A percentile compares a stretch with the other conserved stretches of the same genome.
Conservation (phyloP, 1,140 invertebrate genomes). For the Dendroctonus valens region DNA sequence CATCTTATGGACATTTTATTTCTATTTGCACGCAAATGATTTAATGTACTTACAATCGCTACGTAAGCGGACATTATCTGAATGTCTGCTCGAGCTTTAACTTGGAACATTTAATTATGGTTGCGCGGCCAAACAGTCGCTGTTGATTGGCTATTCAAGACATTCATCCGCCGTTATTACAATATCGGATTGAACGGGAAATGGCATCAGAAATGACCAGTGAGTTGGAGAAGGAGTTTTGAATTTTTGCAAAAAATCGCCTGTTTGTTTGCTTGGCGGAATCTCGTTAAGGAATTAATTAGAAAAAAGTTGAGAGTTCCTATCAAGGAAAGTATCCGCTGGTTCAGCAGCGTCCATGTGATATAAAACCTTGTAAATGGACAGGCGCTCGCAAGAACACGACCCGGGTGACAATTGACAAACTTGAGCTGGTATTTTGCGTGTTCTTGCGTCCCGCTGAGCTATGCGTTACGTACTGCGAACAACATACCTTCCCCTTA, state of each 20-base stretch:
- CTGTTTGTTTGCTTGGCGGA: no score
- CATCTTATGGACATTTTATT: conserved; percentile 43
- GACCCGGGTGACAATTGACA: conserved; percentile 49
- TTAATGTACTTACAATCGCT: conserved; percentile 44
- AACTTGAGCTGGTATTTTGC: conserved; percentile 45
- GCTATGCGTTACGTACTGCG: conserved; percentile 45
- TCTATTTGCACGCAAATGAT: conserved; percentile 44
- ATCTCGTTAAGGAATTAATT: no score
- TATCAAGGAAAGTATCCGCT: background rate
- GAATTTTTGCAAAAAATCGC: no score
- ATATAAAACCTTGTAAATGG: conserved; percentile 43
- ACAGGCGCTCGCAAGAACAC: conserved; percentile 46
- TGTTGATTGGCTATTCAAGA: conserved; percentile 32
- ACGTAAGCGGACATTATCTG: conserved; percentile 42
- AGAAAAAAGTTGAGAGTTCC: no score
- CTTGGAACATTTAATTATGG: conserved; percentile 42
- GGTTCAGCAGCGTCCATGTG: conserved; percentile 31
- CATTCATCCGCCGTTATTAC: conserved; percentile 15
- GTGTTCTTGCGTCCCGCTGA: conserved; percentile 44
- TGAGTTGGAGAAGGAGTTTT: no score
- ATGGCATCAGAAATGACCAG: no score
- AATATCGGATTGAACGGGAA: background rate
- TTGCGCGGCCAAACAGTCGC: conserved; percentile 23
- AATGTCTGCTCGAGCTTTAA: conserved; percentile 40
- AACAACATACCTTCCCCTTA: conserved; percentile 45